phyloP scores from a whole-genome alignment of 2,797 vertebrate species.

The Lepidocolaptes lacrymiger region DNA sequence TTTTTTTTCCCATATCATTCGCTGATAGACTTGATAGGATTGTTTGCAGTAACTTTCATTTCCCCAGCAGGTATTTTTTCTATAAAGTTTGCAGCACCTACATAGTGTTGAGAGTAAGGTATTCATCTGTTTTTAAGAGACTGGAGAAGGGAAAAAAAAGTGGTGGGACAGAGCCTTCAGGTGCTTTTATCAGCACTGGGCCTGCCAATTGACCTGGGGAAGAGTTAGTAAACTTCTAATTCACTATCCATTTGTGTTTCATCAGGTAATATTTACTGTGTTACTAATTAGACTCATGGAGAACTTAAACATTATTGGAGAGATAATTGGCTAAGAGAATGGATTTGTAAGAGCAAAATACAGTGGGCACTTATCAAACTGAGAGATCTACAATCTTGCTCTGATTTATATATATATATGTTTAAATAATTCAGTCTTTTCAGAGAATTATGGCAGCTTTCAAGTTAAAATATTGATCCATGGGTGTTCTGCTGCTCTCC shows the following conservation, averaged over 20 bases:
- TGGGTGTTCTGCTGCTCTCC: neutral
- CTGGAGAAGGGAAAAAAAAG: neutral
- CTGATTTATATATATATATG: neutral
- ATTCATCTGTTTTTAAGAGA: neutral
- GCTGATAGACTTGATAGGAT: neutral
- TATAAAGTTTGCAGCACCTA: neutral
- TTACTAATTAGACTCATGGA: neutral
- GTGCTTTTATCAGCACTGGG: neutral
- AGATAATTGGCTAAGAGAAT: neutral
- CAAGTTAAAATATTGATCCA: neutral
- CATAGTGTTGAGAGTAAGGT: neutral
- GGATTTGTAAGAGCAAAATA: neutral
- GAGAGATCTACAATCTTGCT: neutral
- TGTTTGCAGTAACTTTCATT: neutral
- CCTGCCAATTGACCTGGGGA: neutral
- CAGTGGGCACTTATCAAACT: neutral
- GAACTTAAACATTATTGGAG: neutral
- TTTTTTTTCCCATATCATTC: neutral
- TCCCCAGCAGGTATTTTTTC: neutral
- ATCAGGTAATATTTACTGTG: neutral
- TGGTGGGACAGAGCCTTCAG: neutral
- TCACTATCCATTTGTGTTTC: neutral
- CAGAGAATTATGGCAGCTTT: neutral
- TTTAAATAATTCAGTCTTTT: slow-evolving; percentile 18
- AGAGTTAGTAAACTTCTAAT: neutral